phyloP scores from a whole-genome alignment of 2,888 invertebrate genomes.

The Lamellibrachia satsuma region DNA sequence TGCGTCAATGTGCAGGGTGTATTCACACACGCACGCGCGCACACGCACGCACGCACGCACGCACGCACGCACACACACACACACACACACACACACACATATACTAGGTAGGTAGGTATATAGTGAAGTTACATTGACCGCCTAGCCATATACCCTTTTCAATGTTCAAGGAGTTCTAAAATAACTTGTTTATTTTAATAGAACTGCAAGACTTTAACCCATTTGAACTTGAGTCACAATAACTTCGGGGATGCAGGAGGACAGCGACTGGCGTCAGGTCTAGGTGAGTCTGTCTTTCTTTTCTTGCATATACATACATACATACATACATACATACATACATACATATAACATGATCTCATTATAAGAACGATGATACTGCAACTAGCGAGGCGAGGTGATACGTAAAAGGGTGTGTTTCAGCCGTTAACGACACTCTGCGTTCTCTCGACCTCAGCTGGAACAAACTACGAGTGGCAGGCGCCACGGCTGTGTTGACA shows the following conservation, averaged over 20 bases:
- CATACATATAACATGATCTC: no score
- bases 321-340: no score
- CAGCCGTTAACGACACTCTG: neutral
- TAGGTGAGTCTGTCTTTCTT: neutral
- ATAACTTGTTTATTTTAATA: neutral
- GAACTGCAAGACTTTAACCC: neutral
- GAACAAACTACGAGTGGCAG: neutral
- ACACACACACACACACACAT: no score
- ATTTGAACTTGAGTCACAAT: constrained; percentile 4
- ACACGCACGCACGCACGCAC: no score
- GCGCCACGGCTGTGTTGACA: neutral
- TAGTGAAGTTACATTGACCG: no score
- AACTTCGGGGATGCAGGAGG: neutral
- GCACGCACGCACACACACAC: no score
- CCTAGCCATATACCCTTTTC: no score
- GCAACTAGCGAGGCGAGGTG: neutral
- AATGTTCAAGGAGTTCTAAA: no score
- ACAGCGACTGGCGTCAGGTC: neutral
- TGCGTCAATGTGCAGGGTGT: neutral
- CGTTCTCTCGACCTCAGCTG: constrained; percentile 6
- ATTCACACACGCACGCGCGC: neutral
- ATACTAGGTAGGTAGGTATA: no score
- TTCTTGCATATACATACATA: neutral
- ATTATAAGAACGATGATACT: no score
- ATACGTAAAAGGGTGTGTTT: neutral